Base-by-base conservation (phyloP, 2,797 vertebrate species). In the Acanthurus lineatus region DNA sequence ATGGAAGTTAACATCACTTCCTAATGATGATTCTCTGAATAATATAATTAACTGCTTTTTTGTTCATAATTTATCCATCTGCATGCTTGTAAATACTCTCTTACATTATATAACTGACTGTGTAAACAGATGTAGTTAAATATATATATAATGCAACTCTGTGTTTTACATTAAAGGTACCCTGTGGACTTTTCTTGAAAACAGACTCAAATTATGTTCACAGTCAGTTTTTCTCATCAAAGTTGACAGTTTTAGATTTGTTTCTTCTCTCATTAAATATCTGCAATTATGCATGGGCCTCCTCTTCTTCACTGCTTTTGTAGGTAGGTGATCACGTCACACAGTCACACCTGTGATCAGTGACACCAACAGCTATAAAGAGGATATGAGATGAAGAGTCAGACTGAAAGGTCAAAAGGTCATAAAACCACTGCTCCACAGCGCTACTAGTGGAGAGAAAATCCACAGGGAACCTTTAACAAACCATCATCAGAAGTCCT, bases 401-500 rank as follows among this genome's bases (percentile, higher is more conserved):
- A 32, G 28, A 32, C 28, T 32, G 28, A 32, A 48, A 48, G 14
- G 14, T 12, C 10, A 12, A 32, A 32, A 32, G 28, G 28, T 32
- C 28, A 32, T 32, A 32, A 32, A 32, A 32, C 28, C 28, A 14
- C 16, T 17, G 44, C 35, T 65, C 38, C 65, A 68, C 57, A 35
- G 28, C 3, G 28, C 32, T 4, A 7, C n/a, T 5, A 38, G 17
- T 52, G 48, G n/a, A 25, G 5, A 38, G 56, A 69, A 80, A 45
- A 66, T 84, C 81, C 69, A 85, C 79, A 73, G 64, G 49, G 54
- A 48, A 77, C 77, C 73, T 83, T 82, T 51, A 82, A 68, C 12
- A 54, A 47, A 32, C 7, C 6, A 32, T 22, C 40, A 38, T n/a
- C 6, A 48, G 1, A 25, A 32, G 20, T 11, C 16, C 8, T 16